Evolutionary conservation across 1,140 invertebrate genomes (phyloP).

Genomic region (Phenacoccus solenopsis): DNA sequence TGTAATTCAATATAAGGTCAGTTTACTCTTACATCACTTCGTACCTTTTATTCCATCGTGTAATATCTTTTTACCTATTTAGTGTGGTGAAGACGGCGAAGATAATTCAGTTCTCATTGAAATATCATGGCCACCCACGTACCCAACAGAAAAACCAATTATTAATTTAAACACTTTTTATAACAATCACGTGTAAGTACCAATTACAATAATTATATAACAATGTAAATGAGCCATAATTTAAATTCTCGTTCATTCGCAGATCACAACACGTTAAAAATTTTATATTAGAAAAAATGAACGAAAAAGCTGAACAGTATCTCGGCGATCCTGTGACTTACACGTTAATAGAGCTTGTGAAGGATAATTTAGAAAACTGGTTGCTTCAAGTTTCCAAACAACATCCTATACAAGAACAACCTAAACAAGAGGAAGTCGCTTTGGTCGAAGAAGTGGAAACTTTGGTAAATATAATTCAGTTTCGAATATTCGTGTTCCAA

Average conservation of each 20-base stretch:
- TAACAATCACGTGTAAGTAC: slow-evolving; percentile 80
- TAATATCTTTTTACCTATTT: slow-evolving; percentile 28
- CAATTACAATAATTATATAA: not conserved
- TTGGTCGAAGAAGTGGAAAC: not conserved
- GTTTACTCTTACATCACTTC: not conserved
- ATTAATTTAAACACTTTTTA: slow-evolving; percentile 87
- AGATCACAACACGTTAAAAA: not conserved
- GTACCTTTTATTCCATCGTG: not conserved
- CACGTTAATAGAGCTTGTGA: slow-evolving; percentile 81
- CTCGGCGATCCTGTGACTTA: slow-evolving; percentile 87
- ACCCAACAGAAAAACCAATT: slow-evolving; percentile 66
- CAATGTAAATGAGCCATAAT: slow-evolving; percentile 3
- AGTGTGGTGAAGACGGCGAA: slow-evolving; percentile 73
- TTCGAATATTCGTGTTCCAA: not conserved
- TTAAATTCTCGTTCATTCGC: not conserved
- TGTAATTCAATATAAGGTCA: slow-evolving; percentile 84
- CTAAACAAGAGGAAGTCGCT: slow-evolving; percentile 15
- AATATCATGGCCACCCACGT: slow-evolving; percentile 69
- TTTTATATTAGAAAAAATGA: slow-evolving; percentile 45
- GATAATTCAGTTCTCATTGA: slow-evolving; percentile 75
- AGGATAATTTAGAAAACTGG: slow-evolving; percentile 54
- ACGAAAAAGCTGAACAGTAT: slow-evolving; percentile 59
- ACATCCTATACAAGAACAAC: slow-evolving; percentile 10
- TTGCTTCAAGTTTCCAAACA: slow-evolving; percentile 36
- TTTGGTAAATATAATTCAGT: not conserved